Base-by-base conservation (phyloP, 2,797 vertebrate species). In the Nothura maculosa region DNA sequence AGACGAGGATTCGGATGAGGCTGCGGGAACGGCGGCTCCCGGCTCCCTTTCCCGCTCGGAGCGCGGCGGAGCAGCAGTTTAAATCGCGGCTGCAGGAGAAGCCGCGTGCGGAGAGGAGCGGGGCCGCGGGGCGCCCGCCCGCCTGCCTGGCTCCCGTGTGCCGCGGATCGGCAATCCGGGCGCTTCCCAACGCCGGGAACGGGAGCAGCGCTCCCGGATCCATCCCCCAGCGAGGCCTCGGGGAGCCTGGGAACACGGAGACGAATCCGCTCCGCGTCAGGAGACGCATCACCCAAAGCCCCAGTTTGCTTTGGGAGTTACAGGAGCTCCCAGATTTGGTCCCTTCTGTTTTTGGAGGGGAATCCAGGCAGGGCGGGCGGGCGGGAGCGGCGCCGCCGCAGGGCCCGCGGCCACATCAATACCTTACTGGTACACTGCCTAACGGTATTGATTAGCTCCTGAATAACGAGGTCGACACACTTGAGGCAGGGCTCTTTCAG, bases 401-500 rank as follows among this genome's bases (percentile, higher is more conserved):
- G 47, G 45, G 21, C 47, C 22, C 47, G 24, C 47, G 10, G 12
- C 85, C 73, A 90, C 97, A 95, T 97, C 97, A 94, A 98, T 99
- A 99, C 99, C 99, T 99, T 99, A 97, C 97, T 98, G 98, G 98
- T 98, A 98, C 99, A 99, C 98, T 99, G 99, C 97, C 99, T 99
- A 98, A 99, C 98, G 95, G 99, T 99, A 98, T 98, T 99, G 98
- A 99, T 99, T 97, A 99, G 98, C 98, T 99, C 99, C 98, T 99
- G 99, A 98, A 99, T 99, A 97, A 99, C 99, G 98, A 99, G 97
- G 98, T 99, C 99, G 97, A 99, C 99, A 95, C 99, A 99, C 97
- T 99, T 99, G 97, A 99, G 98, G 98, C 99, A 99, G 69, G 99
- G 99, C 87, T 99, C 99, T 98, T 99, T 99, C 98, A 99, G 98